Evolutionary conservation across 1,140 invertebrate genomes (phyloP), one percentile per base, ranked within the genome.

Genomic region (Cyrtorhinus lividipennis): DNA sequence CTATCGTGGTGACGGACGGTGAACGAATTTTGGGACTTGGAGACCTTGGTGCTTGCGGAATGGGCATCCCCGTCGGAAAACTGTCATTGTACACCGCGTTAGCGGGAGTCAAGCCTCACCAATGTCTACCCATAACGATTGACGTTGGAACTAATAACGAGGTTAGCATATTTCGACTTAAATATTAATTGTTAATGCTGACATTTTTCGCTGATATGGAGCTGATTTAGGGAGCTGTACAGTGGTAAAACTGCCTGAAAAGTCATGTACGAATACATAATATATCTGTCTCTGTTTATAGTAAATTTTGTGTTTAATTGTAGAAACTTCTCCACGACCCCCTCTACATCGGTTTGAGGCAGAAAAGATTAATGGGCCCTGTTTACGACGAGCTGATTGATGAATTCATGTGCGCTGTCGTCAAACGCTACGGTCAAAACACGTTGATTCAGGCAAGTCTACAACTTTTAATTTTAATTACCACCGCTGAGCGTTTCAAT

Each of bases 371-470:
- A 0, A 84, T 85, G 24, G 96, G 95, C 13, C 77, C 82, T 27
- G 83, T 86, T 62, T 99, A 99, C 74, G 95, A 98, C 72, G 88
- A 89, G 45, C 87, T 99, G 67, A 83, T 99, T 61, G 95, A 99
- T 71, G 96, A 99, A 75, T 98, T 99, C 73, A 98, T 99, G 94
- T 78, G 90, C 71, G 94, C 93, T 1, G 90, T 92, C 61, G 90
- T 95, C 0, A 85, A 84, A 73, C 85, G 91, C 75, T 95, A 92
- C 71, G 88, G 88, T 60, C 89, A 91, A 72, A 91, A 92, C 69
- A 89, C 87, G 1, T 76, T 92, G 1, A 87, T 93, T 68, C 89
- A 91, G 75, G 83, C 83, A 68, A 71, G 65, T 24, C 27, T n/a
- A n/a, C n/a, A 61, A n/a, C n/a, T n/a, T 38, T 38, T 38, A 38